Evolutionary conservation across 2,888 invertebrate genomes (phyloP).

Genomic region (Yponomeuta plumbellus): DNA sequence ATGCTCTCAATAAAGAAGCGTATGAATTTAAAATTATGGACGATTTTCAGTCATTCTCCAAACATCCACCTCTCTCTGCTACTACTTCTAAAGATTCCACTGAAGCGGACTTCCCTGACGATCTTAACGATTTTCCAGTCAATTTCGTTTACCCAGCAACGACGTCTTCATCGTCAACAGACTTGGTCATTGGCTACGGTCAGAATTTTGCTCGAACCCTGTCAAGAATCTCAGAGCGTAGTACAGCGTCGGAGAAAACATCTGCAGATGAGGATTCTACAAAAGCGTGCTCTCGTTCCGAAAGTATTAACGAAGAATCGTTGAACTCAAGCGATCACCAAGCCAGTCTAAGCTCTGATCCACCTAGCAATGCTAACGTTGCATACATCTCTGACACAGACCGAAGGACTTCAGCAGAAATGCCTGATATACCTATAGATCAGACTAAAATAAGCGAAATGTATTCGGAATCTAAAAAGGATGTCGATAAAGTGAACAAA

Average conservation of each 20-base stretch:
- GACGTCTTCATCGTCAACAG: conserved; percentile 75
- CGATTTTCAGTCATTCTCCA: conserved; percentile 68
- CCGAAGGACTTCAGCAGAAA: conserved; percentile 87
- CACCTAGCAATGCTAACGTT: conserved; percentile 83
- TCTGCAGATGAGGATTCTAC: conserved; percentile 91
- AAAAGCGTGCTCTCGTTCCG: conserved; percentile 89
- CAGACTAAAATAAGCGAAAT: conserved; percentile 77
- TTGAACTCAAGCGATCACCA: conserved; percentile 90
- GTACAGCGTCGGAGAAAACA: conserved; percentile 91
- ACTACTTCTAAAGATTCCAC: conserved; percentile 72
- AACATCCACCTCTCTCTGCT: conserved; percentile 62
- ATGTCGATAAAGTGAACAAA: conserved; percentile 52
- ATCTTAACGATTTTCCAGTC: conserved; percentile 84
- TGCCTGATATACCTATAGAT: conserved; percentile 90
- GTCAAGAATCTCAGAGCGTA: conserved; percentile 91
- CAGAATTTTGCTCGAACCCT: conserved; percentile 87
- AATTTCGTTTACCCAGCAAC: conserved; percentile 84
- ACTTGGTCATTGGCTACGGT: conserved; percentile 83
- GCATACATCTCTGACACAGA: conserved; percentile 88
- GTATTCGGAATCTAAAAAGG: conserved; percentile 73
- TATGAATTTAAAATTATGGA: conserved; percentile 66
- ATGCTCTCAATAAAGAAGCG: conserved; percentile 68
- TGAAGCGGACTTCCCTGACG: conserved; percentile 84
- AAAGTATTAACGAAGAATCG: conserved; percentile 90
- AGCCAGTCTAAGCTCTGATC: conserved; percentile 89